phyloP scores from a whole-genome alignment of 2,888 invertebrate genomes.

The Caradrina clavipalpis region DNA sequence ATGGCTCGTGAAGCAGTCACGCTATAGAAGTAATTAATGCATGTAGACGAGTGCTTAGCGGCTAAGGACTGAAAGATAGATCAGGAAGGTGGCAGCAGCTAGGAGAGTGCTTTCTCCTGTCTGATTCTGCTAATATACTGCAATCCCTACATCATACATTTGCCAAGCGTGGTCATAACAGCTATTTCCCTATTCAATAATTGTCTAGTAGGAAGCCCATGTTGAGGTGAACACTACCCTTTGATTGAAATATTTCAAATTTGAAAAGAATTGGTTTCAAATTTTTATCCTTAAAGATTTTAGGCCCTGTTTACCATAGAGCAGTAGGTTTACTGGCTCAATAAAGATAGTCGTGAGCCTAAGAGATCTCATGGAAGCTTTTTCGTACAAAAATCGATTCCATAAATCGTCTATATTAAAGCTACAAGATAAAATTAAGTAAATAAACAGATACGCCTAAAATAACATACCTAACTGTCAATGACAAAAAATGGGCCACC shows the following conservation, averaged over 20 bases:
- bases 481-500: constrained; percentile 8
- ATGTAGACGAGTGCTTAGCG: not conserved
- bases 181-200: not conserved
- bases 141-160: not conserved
- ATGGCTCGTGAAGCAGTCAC: not conserved
- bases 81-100: not conserved
- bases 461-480: constrained; percentile 9
- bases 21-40: not conserved
- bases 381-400: constrained; percentile 3
- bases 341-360: not conserved
- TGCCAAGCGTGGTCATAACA: not conserved
- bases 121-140: not conserved
- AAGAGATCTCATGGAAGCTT: not conserved
- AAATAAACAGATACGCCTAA: constrained; percentile 13
- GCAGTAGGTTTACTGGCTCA: not conserved
- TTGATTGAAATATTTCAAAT: no score
- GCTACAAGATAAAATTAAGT: constrained; percentile 12
- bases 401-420: not conserved
- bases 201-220: not conserved
- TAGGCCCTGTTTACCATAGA: not conserved
- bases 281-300: no score
- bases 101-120: no score
- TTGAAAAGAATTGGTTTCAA: no score
- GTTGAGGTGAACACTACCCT: no score
- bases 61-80: no score